phyloP scores from a whole-genome alignment of 2,797 vertebrate species.

The Neosilurus hyrtlii region DNA sequence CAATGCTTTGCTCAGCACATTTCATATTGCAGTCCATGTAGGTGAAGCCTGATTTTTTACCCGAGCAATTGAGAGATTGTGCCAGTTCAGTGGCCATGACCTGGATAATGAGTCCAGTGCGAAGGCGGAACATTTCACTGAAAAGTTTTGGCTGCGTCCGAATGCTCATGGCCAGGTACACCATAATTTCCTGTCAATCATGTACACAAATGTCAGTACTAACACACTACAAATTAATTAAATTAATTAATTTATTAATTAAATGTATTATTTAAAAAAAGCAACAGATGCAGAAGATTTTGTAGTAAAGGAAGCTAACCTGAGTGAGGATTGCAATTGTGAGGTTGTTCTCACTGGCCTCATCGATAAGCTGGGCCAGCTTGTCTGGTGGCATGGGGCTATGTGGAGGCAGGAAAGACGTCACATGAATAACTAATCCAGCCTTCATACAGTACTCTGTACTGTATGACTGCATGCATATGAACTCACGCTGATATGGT shows the following conservation, averaged over 20 bases:
- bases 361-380: slow-evolving; percentile 85
- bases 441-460: not conserved
- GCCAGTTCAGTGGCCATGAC: slow-evolving; percentile 96
- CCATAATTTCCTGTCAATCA: slow-evolving; percentile 90
- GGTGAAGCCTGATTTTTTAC: slow-evolving; percentile 60
- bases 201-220: slow-evolving; percentile 17
- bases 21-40: not conserved
- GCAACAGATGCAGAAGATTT: not conserved
- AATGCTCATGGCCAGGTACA: slow-evolving; percentile 95
- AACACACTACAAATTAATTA: slow-evolving; percentile 4
- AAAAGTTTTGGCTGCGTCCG: slow-evolving; percentile 88
- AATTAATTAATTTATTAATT: too few relatives aligned
- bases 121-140: slow-evolving; percentile 93
- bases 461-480: not conserved
- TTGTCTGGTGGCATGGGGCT: slow-evolving; percentile 85
- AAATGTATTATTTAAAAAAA: not conserved
- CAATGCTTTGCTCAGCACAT: not conserved
- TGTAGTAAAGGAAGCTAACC: slow-evolving; percentile 65
- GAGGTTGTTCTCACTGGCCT: slow-evolving; percentile 89
- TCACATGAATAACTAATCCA: not conserved
- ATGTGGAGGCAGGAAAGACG: slow-evolving; percentile 28
- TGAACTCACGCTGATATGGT: slow-evolving; percentile 84
- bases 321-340: slow-evolving; percentile 89
- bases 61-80: slow-evolving; percentile 88
- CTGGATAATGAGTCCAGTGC: slow-evolving; percentile 95